Percentiles rank a stretch among this genome's conserved stretches.
Evolutionary conservation across 2,113 vertebrate genomes (phyloP).

Genomic region (Xyrauchen texanus): DNA sequence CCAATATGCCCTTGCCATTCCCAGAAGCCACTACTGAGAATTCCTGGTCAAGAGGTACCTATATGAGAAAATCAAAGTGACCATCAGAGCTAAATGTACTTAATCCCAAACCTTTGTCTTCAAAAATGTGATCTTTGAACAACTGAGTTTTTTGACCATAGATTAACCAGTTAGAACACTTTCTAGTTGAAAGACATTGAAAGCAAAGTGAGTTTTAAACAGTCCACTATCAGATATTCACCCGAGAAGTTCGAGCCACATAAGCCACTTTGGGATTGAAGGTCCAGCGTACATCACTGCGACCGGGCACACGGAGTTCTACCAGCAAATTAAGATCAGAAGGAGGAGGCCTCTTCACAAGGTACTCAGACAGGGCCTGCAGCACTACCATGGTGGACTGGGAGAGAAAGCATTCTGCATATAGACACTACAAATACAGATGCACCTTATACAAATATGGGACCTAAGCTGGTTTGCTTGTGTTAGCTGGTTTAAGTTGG

Average conservation of each 20-base stretch:
- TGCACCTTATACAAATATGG: not conserved
- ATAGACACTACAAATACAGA: not conserved
- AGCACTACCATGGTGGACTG: constrained; percentile 78
- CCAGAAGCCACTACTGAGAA: constrained; percentile 76
- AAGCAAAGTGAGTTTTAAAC: not conserved
- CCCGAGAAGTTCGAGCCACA: constrained; percentile 65
- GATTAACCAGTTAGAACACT: too few relatives aligned
- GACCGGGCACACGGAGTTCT: constrained; percentile 64
- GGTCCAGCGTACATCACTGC: constrained; percentile 59
- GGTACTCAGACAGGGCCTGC: constrained; percentile 74
- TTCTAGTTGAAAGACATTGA: too few relatives aligned
- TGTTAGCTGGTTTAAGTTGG: too few relatives aligned
- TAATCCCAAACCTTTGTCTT: not conserved
- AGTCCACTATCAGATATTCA: constrained; percentile 37
- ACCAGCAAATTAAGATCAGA: constrained; percentile 60
- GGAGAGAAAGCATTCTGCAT: not conserved
- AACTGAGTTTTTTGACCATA: too few relatives aligned
- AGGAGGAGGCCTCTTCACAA: constrained; percentile 55
- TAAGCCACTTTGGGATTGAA: constrained; percentile 64
- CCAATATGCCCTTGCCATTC: constrained; percentile 76
- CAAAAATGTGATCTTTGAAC: too few relatives aligned
- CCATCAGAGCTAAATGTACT: not conserved
- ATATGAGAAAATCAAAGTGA: constrained; percentile 8
- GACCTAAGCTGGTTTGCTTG: not conserved
- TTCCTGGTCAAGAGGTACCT: constrained; percentile 68